Evolutionary conservation across 2,113 vertebrate species (phyloP).

Genomic region (Cephalopholis sonnerati): DNA sequence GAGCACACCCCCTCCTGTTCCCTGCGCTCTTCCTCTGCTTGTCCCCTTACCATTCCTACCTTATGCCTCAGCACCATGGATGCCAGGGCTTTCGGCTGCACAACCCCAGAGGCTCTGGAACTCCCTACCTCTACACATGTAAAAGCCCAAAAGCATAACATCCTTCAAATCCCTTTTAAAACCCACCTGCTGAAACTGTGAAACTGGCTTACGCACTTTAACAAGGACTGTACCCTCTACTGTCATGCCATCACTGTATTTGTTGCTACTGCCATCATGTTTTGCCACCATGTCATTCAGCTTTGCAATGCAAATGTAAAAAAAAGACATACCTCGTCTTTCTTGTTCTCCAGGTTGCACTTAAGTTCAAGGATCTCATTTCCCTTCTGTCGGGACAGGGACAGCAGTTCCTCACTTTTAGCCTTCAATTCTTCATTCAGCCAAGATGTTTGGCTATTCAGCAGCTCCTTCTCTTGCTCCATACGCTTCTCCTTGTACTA

Average conservation of each 20-base stretch:
- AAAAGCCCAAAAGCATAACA: no score
- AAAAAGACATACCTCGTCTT: conserved; percentile 88
- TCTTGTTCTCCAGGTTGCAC: conserved; percentile 93
- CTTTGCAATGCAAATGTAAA: neutral
- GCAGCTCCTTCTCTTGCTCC: conserved; percentile 95
- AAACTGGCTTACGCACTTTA: no score
- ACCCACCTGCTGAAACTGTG: no score
- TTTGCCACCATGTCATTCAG: neutral
- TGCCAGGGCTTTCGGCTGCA: no score
- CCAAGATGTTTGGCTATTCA: conserved; percentile 92
- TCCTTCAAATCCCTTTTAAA: no score
- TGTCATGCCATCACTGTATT: neutral
- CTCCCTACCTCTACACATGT: no score
- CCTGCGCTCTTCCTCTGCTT: no score
- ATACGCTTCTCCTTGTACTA: conserved; percentile 96
- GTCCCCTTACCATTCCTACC: no score
- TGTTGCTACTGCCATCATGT: neutral
- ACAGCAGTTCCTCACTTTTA: conserved; percentile 94
- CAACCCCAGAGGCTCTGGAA: no score
- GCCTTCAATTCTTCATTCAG: conserved; percentile 91
- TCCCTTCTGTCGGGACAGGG: conserved; percentile 91
- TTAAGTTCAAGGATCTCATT: conserved; percentile 94
- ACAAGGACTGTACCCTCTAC: no score
- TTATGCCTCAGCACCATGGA: no score
- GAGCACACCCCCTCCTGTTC: no score